Conservation (phyloP, 2,888 invertebrate species). For the Philopedon plagiatum region DNA sequence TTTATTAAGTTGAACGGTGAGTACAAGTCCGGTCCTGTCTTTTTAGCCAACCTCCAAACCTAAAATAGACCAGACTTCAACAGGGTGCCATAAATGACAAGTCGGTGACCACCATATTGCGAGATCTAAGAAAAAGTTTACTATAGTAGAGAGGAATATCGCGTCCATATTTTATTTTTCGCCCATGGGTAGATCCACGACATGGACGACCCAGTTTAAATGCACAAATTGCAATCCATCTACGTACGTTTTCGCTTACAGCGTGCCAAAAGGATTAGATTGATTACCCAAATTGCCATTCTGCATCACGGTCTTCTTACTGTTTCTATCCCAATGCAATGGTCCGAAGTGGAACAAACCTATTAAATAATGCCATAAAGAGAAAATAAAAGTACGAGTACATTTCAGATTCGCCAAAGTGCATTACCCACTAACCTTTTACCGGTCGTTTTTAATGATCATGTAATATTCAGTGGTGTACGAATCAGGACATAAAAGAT, state of each 20-base stretch:
- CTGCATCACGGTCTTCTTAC: slow-evolving; percentile 34
- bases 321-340: slow-evolving; percentile 28
- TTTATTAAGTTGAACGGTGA: no score
- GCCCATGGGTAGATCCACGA: no score
- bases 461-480: slow-evolving; percentile 38
- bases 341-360: slow-evolving; percentile 32
- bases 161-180: no score
- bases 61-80: no score
- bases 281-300: slow-evolving; percentile 33
- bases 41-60: no score
- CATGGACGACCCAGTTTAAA: background rate
- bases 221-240: slow-evolving; percentile 10
- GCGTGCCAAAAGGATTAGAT: slow-evolving; percentile 17
- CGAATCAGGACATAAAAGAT: background rate
- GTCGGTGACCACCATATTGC: no score
- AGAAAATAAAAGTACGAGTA: slow-evolving; percentile 50
- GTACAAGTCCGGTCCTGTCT: no score
- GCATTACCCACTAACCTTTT: slow-evolving; percentile 50
- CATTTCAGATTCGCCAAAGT: slow-evolving; percentile 46
- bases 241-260: slow-evolving; percentile 16
- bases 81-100: no score
- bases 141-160: no score
- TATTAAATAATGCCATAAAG: slow-evolving; percentile 41
- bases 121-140: no score
- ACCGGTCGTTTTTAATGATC: slow-evolving; percentile 31